phyloP scores from a whole-genome alignment of 2,888 invertebrate genomes.

The Leucophenga montana region DNA sequence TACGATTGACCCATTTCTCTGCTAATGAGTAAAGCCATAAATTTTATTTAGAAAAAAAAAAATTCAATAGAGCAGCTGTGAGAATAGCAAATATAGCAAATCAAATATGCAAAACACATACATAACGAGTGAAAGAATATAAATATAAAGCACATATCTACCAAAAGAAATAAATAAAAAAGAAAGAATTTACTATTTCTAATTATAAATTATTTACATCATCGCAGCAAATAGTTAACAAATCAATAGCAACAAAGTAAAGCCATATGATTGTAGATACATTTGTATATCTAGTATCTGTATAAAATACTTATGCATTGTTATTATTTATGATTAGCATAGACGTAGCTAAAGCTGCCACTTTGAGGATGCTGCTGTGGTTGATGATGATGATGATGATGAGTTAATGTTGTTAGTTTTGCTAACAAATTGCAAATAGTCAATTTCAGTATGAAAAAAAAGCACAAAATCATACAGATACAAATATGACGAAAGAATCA shows the following conservation, averaged over 20 bases:
- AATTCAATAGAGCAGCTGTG: too few relatives aligned
- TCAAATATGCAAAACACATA: too few relatives aligned
- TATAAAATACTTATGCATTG: too few relatives aligned
- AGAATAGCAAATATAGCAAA: too few relatives aligned
- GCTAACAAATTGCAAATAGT: neutral
- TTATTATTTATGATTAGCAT: neutral
- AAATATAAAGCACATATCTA: too few relatives aligned
- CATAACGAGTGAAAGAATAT: too few relatives aligned
- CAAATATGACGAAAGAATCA: neutral
- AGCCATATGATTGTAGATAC: neutral
- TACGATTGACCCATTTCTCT: too few relatives aligned
- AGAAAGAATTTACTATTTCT: neutral
- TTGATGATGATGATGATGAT: too few relatives aligned
- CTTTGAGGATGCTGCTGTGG: too few relatives aligned
- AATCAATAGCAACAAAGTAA: neutral
- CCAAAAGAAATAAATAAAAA: too few relatives aligned
- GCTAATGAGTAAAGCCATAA: too few relatives aligned
- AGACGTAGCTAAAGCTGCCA: neutral
- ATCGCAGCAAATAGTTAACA: neutral
- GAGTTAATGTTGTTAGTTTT: neutral
- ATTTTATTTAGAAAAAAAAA: too few relatives aligned
- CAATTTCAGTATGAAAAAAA: neutral
- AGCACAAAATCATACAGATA: neutral
- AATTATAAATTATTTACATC: neutral
- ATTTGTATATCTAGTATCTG: neutral